Conservation (phyloP, 2,113 vertebrate species). For the Ovis canadensis region DNA sequence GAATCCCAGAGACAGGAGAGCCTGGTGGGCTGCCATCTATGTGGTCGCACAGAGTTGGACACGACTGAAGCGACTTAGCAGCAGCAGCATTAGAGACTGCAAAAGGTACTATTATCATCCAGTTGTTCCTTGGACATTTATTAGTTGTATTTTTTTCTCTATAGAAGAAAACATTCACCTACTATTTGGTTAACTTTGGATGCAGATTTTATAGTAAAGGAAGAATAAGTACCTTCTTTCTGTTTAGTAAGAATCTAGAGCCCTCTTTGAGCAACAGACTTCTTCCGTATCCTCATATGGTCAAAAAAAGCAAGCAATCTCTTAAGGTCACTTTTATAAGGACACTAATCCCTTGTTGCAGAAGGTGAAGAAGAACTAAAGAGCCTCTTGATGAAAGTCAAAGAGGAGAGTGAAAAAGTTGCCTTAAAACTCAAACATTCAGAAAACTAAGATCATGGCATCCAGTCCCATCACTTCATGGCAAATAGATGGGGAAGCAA, state of each 20-base stretch:
- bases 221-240: background rate
- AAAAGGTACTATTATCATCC: background rate
- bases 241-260: background rate
- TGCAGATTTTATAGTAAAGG: background rate
- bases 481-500: background rate
- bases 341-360: background rate
- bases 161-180: background rate
- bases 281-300: background rate
- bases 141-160: background rate
- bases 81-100: background rate
- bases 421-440: background rate
- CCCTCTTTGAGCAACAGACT: background rate
- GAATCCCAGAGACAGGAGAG: too few species aligned
- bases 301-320: background rate
- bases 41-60: too few species aligned
- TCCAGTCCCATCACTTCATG: background rate
- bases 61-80: rapidly evolving
- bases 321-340: background rate
- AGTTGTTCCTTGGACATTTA: background rate
- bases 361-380: background rate
- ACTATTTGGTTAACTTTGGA: background rate
- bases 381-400: background rate
- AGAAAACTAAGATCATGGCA: background rate
- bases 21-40: too few species aligned
- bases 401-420: background rate